These are phyloP conservation scores for Erithacus rubecula DNA, from an alignment of 2,797 vertebrate species.

Conservation along the genomic window DNA sequence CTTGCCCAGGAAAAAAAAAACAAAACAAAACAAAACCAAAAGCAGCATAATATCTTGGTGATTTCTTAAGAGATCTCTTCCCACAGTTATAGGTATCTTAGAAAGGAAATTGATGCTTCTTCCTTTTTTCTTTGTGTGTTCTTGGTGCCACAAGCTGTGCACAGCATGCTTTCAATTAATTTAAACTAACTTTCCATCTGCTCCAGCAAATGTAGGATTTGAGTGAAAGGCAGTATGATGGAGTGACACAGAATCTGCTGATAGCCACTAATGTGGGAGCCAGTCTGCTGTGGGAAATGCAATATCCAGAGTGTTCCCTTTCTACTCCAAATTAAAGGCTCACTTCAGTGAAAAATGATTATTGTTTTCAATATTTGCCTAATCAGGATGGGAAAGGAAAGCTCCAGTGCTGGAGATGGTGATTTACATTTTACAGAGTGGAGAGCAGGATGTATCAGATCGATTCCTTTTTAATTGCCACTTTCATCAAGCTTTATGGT, in stretches of 20 bases:
- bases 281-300: conserved; percentile 63
- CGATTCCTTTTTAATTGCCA: conserved; percentile 65
- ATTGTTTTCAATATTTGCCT: conserved; percentile 64
- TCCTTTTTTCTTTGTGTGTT: conserved; percentile 48
- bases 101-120: conserved; percentile 65
- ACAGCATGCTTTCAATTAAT: conserved; percentile 76
- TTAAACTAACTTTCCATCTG: conserved; percentile 78
- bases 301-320: conserved; percentile 1
- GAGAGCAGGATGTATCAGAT: conserved; percentile 36
- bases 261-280: conserved; percentile 59
- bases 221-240: conserved; percentile 69
- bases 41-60: background rate
- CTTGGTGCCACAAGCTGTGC: conserved; percentile 66
- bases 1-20: background rate
- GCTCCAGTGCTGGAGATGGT: background rate
- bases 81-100: conserved; percentile 48
- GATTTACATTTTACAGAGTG: conserved; percentile 49
- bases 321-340: conserved; percentile 20
- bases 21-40: too few relatives aligned
- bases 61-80: conserved; percentile 17
- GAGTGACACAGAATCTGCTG: conserved; percentile 59
- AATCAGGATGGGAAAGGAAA: conserved; percentile 6
- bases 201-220: conserved; percentile 64
- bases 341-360: conserved; percentile 54
- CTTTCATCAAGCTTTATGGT: conserved; percentile 66